A percentile compares a stretch with the other conserved stretches of the same genome.
These are phyloP conservation scores for Cryptocephalus moraei DNA, from an alignment of 2,888 invertebrate species.

Conservation along the genomic window DNA sequence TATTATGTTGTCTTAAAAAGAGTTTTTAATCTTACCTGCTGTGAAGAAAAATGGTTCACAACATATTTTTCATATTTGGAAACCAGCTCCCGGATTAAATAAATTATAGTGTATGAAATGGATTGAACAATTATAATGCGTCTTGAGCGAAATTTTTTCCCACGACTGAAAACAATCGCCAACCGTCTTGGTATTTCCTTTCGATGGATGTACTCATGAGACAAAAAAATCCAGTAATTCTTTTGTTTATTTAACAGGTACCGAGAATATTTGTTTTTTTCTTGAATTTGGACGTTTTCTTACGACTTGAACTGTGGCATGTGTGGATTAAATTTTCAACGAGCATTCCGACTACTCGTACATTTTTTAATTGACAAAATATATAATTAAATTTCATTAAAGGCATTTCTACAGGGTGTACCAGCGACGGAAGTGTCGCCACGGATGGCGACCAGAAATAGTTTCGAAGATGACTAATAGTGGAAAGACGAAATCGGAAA, in stretches of 20 bases:
- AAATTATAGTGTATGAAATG: slow-evolving; percentile 1
- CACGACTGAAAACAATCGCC: slow-evolving; percentile 7
- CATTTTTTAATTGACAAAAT: too few species aligned
- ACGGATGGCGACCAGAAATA: too few species aligned
- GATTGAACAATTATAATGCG: slow-evolving; percentile 2
- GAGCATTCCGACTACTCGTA: background rate
- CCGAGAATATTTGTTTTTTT: background rate
- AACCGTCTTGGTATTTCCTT: slow-evolving; percentile 2
- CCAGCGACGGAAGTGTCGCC: too few species aligned
- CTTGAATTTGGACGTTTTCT: background rate
- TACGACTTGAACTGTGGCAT: background rate
- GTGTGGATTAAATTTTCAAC: background rate
- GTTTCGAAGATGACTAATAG: too few species aligned
- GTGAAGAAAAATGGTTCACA: too few species aligned
- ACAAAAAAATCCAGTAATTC: slow-evolving; percentile 1
- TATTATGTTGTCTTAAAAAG: too few species aligned
- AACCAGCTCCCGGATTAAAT: background rate
- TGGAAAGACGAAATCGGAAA: too few species aligned
- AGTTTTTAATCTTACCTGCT: too few species aligned
- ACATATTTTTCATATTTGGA: background rate
- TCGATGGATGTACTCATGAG: slow-evolving; percentile 1
- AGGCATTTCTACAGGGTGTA: too few species aligned
- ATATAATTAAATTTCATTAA: too few species aligned
- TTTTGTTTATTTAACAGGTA: slow-evolving; percentile 2
- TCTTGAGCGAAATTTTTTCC: slow-evolving; percentile 3